Evolutionary conservation across 2,888 invertebrate species (phyloP).

Genomic region (Hydraecia micacea): DNA sequence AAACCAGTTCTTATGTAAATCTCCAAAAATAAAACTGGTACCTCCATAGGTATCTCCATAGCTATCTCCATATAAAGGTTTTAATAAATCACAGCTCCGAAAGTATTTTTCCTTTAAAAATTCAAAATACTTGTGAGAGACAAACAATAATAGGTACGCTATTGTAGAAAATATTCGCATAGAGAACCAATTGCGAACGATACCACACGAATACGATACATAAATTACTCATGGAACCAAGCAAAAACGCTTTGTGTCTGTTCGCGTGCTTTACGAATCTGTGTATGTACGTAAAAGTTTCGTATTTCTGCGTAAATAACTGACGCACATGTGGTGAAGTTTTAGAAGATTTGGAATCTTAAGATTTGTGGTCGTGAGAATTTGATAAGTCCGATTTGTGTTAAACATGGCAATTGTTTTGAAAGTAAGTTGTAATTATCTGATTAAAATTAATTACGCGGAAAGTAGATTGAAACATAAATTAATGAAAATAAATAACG

Average conservation of each 20-base stretch:
- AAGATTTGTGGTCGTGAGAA: slow-evolving; percentile 33
- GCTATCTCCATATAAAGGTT: background rate
- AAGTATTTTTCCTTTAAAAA: background rate
- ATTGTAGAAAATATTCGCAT: slow-evolving; percentile 39
- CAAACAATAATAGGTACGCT: slow-evolving; percentile 38
- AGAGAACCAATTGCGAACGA: slow-evolving; percentile 44
- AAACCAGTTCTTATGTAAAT: slow-evolving; percentile 20
- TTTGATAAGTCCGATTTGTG: background rate
- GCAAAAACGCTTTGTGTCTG: slow-evolving; percentile 37
- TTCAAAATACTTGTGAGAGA: slow-evolving; percentile 18
- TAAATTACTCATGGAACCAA: slow-evolving; percentile 53
- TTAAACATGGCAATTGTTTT: background rate
- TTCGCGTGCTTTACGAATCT: slow-evolving; percentile 15
- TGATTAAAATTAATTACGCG: background rate
- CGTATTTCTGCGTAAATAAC: slow-evolving; percentile 32
- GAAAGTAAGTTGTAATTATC: background rate
- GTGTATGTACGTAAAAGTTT: slow-evolving; percentile 20
- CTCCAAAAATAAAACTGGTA: slow-evolving; percentile 5
- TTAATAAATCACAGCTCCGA: slow-evolving; percentile 12
- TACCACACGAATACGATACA: slow-evolving; percentile 22
- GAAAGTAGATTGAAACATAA: background rate
- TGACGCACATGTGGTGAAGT: slow-evolving; percentile 38
- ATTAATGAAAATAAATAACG: slow-evolving; percentile 28
- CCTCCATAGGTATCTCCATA: too few relatives aligned
- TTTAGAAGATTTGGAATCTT: slow-evolving; percentile 26